phyloP scores from a whole-genome alignment of 2,888 invertebrate genomes.

The Ceraclea dissimilis region DNA sequence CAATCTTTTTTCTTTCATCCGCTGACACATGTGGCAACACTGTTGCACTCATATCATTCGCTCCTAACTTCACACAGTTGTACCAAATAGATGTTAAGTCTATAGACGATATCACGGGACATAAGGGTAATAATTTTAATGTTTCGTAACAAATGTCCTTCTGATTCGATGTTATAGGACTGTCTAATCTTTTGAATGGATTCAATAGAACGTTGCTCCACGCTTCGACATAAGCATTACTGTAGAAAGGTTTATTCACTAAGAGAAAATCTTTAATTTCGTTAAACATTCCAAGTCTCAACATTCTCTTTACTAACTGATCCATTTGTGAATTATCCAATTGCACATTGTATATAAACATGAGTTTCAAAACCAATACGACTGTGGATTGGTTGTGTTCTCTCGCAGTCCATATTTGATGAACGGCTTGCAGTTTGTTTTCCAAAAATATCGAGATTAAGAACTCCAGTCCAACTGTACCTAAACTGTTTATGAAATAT shows the following conservation, averaged over 20 bases:
- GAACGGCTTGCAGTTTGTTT: constrained; percentile 39
- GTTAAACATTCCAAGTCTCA: constrained; percentile 20
- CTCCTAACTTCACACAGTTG: constrained; percentile 42
- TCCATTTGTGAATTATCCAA: constrained; percentile 14
- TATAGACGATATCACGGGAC: constrained; percentile 41
- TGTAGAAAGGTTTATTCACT: constrained; percentile 35
- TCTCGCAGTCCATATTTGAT: constrained; percentile 33
- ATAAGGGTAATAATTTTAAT: constrained; percentile 42
- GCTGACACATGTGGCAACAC: constrained; percentile 42
- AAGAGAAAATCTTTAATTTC: constrained; percentile 39
- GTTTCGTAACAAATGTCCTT: constrained; percentile 40
- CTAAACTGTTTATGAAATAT: constrained; percentile 38
- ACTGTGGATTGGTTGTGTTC: constrained; percentile 17
- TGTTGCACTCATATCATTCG: constrained; percentile 41
- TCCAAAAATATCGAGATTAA: constrained; percentile 40
- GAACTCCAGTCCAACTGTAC: constrained; percentile 45
- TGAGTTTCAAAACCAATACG: constrained; percentile 18
- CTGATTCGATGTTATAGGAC: constrained; percentile 44
- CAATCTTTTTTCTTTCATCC: constrained; percentile 35
- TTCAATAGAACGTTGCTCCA: constrained; percentile 42
- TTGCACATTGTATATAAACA: constrained; percentile 20
- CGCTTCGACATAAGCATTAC: constrained; percentile 36
- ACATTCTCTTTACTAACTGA: constrained; percentile 17
- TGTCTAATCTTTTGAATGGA: constrained; percentile 44
- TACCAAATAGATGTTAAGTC: constrained; percentile 45